phyloP scores from a whole-genome alignment of 2,113 vertebrate species.

The Dasyprocta punctata region DNA sequence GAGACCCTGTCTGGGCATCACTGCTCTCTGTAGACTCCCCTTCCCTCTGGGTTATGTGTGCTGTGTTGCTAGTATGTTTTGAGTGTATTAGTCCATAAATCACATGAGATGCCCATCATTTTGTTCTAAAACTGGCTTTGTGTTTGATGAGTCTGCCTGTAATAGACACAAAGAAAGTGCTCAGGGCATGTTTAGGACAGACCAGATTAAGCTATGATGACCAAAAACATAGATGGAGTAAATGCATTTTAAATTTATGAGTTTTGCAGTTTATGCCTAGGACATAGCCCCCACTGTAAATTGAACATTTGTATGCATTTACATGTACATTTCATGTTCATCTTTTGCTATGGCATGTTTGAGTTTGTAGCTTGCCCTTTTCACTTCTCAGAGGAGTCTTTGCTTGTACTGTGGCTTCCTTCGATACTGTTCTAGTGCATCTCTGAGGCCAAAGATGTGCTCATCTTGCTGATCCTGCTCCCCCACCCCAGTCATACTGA shows the following conservation, averaged over 20 bases:
- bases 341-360: not conserved
- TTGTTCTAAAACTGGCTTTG: no score
- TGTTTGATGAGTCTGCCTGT: not conserved
- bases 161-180: not conserved
- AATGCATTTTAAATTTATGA: not conserved
- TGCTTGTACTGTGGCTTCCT: not conserved
- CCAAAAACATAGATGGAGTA: not conserved
- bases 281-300: not conserved
- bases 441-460: not conserved
- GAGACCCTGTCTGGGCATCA: accelerated
- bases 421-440: accelerated
- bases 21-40: not conserved
- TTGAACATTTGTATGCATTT: not conserved
- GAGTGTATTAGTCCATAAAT: not conserved
- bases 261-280: not conserved
- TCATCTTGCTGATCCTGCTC: no score
- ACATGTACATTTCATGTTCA: no score
- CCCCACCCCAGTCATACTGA: no score
- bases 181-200: not conserved
- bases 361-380: no score
- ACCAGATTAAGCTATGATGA: no score
- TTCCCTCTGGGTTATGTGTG: accelerated
- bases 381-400: not conserved
- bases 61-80: not conserved
- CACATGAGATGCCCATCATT: no score